Evolutionary conservation across 2,113 vertebrate genomes (phyloP).

Genomic region (Edolisoma coerulescens): DNA sequence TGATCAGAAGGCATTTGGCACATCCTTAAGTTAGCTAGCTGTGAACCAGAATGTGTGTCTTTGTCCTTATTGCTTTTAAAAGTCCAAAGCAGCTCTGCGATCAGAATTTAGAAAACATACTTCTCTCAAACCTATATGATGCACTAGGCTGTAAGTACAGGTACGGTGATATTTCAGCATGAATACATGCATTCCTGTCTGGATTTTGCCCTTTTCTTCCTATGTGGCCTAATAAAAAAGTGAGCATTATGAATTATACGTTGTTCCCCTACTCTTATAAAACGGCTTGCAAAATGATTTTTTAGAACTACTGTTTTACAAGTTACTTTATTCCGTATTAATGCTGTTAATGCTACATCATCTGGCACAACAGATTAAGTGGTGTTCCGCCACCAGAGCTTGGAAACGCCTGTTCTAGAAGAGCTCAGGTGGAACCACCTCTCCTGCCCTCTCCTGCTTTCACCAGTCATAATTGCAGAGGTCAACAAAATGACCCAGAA

Average conservation of each 20-base stretch:
- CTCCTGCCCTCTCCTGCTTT: not conserved
- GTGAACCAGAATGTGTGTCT: not conserved
- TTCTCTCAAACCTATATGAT: not conserved
- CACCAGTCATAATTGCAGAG: not conserved
- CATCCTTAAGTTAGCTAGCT: not conserved
- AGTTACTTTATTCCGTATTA: not conserved
- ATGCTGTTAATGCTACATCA: not conserved
- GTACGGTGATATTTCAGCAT: not conserved
- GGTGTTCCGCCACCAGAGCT: not conserved
- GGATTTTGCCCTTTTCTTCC: not conserved
- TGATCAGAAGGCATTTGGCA: not conserved
- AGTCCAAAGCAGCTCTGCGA: not conserved
- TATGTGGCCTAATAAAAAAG: not conserved
- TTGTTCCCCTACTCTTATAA: not conserved
- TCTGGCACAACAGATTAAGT: not conserved
- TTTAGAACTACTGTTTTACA: not conserved
- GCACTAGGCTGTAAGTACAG: not conserved
- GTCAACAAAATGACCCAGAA: not conserved
- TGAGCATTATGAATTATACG: not conserved
- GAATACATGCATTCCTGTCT: not conserved
- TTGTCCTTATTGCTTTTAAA: not conserved
- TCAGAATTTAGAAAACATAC: not conserved
- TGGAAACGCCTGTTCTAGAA: accelerated
- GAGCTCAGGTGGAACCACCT: not conserved
- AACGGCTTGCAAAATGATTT: not conserved